Base-by-base conservation (phyloP, 2,113 vertebrate genomes). In the Stegastes partitus region DNA sequence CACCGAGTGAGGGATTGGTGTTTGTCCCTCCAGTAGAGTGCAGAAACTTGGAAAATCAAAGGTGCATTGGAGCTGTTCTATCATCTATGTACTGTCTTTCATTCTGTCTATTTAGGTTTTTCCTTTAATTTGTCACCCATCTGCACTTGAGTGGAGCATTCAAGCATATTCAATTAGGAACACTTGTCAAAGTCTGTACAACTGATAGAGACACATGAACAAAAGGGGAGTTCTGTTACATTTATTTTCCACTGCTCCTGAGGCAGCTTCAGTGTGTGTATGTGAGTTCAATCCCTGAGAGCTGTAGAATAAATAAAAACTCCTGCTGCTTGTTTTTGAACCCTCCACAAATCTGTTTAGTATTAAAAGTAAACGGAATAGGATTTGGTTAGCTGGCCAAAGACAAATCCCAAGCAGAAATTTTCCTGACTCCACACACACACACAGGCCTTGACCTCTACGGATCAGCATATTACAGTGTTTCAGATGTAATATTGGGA, bases 291-390 rank as follows among this genome's bases (percentile, higher is more conserved):
- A 42, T 57, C 67, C 51, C 21, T n/a, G 28, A 11, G 11, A 44
- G 63, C 25, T 75, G 21, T 22, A 70, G 15, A 67, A 54, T 68
- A 75, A 74, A 85, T 51, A 72, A 56, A 65, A 85, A 79, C 55
- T 62, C 28, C 66, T 49, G 42, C 42, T 62, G 68, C 68, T 79
- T 84, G 31, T 81, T 83, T 86, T 79, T 71, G 21, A 67, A 84
- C 75, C 49, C 1, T 26, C 3, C 47, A 56, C 50, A 91, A 90
- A 91, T 85, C 89, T 85, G 77, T 47, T 72, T 19, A 72, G 62
- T 89, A 90, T 90, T 92, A 85, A 90, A 92, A 91, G 82, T 88
- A 87, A 92, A 90, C 64, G 18, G 64, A 72, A 49, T 31, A 68
- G 44, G 77, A 69, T 85, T 91, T 80, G 45, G 26, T 68, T 50